Evolutionary conservation across 2,113 vertebrate genomes (phyloP).

Genomic region (Atractosteus spatula): DNA sequence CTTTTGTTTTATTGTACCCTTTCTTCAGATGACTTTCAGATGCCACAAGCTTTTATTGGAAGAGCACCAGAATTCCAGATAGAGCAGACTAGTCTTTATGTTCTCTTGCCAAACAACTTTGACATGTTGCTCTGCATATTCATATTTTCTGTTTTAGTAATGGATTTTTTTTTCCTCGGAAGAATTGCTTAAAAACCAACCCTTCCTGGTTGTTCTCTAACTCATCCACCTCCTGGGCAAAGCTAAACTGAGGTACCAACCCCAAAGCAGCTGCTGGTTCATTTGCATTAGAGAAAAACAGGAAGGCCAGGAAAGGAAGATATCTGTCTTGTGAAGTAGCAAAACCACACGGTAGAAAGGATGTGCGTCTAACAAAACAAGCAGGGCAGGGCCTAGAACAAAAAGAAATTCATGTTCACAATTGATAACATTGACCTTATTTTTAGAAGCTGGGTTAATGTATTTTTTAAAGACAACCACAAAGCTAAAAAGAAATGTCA

Average conservation of each 20-base stretch:
- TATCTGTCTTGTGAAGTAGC: constrained; percentile 40
- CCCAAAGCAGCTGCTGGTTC: constrained; percentile 22
- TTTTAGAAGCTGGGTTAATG: constrained; percentile 35
- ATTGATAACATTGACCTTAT: constrained; percentile 32
- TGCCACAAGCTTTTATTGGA: not conserved
- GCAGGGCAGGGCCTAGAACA: not conserved
- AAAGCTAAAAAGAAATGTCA: no score
- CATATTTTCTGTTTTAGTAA: not conserved
- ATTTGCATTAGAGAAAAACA: constrained; percentile 25
- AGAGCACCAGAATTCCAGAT: not conserved
- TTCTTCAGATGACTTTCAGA: no score
- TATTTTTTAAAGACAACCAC: no score
- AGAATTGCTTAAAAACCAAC: not conserved
- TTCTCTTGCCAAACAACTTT: not conserved
- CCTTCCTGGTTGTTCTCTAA: not conserved
- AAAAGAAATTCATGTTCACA: constrained; percentile 29
- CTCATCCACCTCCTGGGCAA: not conserved
- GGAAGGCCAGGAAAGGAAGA: constrained; percentile 25
- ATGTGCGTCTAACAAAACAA: constrained; percentile 15
- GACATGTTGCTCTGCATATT: not conserved
- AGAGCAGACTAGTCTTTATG: not conserved
- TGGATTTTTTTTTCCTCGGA: not conserved
- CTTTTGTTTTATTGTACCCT: no score
- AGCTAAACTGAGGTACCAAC: constrained; percentile 11
- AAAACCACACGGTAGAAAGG: constrained; percentile 27